A percentile compares a stretch with the other conserved stretches of the same genome.
Conservation (phyloP, 2,888 invertebrate genomes). For the Punctoribates punctum region DNA sequence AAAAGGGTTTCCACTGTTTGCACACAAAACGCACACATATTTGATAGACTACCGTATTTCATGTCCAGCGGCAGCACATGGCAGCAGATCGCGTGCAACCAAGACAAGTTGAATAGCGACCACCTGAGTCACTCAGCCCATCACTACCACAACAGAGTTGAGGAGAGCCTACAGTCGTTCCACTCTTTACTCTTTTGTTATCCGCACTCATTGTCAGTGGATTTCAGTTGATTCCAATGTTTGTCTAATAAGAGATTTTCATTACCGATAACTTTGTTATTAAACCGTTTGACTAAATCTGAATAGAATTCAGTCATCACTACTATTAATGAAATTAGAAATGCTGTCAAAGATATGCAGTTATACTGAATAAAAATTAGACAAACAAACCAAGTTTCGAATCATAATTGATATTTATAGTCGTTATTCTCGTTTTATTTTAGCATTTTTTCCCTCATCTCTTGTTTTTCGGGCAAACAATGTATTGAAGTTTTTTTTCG, state of each 20-base stretch:
- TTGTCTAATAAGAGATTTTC: constrained; percentile 14
- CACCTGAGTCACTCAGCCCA: not conserved
- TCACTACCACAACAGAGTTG: not conserved
- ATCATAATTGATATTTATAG: constrained; percentile 20
- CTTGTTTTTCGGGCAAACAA: constrained; percentile 7
- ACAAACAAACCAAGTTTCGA: constrained; percentile 8
- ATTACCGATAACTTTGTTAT: not conserved
- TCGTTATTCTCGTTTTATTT: not conserved
- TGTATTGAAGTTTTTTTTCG: not conserved
- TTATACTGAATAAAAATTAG: not conserved
- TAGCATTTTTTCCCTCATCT: not conserved
- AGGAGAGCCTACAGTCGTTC: not conserved
- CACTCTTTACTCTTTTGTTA: constrained; percentile 1
- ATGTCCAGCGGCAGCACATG: constrained; percentile 30
- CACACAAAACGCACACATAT: not conserved
- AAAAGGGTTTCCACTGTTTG: constrained; percentile 24
- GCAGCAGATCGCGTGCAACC: not conserved
- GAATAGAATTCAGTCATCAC: constrained; percentile 10
- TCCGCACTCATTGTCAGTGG: not conserved
- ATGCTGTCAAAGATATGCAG: not conserved
- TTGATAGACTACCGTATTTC: not conserved
- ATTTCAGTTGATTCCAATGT: not conserved
- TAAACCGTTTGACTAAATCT: constrained; percentile 26
- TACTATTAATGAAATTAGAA: not conserved
- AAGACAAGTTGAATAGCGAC: constrained; percentile 9